Percentiles rank a stretch among this genome's conserved stretches.
phyloP scores from a whole-genome alignment of 2,113 vertebrate species.

The Oncorhynchus masou region DNA sequence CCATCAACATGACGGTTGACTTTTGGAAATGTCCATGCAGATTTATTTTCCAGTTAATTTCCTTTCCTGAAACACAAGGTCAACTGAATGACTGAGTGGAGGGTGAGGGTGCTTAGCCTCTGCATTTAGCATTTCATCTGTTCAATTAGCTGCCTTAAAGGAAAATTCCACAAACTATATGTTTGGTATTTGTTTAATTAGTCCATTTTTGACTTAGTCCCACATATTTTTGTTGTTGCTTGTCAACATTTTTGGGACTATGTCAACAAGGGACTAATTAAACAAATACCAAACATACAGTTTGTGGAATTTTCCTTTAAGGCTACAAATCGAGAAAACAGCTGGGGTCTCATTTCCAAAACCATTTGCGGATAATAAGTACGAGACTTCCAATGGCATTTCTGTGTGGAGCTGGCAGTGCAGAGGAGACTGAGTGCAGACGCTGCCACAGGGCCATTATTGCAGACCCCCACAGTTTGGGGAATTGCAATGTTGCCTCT shows the following conservation, averaged over 20 bases:
- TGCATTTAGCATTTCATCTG: slow-evolving; percentile 57
- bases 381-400: slow-evolving; percentile 73
- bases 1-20: slow-evolving; percentile 40
- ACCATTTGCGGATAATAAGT: slow-evolving; percentile 77
- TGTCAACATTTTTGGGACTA: slow-evolving; percentile 31
- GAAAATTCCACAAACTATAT: slow-evolving; percentile 20
- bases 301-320: slow-evolving; percentile 28
- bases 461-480: slow-evolving; percentile 71
- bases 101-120: slow-evolving; percentile 52
- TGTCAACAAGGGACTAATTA: too few relatives aligned
- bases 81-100: slow-evolving; percentile 66
- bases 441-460: slow-evolving; percentile 71
- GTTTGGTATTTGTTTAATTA: neutral
- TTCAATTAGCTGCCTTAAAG: slow-evolving; percentile 65
- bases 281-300: too few relatives aligned
- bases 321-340: slow-evolving; percentile 75
- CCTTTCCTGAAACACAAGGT: slow-evolving; percentile 66
- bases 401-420: slow-evolving; percentile 68
- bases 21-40: slow-evolving; percentile 39
- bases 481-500: slow-evolving; percentile 71
- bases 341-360: slow-evolving; percentile 73
- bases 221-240: slow-evolving; percentile 61
- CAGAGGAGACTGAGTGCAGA: slow-evolving; percentile 61
- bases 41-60: slow-evolving; percentile 50
- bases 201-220: neutral